A percentile compares a stretch with the other conserved stretches of the same genome.
Evolutionary conservation across 1,140 invertebrate species (phyloP).

Genomic region (Lutraria rhynchaena): DNA sequence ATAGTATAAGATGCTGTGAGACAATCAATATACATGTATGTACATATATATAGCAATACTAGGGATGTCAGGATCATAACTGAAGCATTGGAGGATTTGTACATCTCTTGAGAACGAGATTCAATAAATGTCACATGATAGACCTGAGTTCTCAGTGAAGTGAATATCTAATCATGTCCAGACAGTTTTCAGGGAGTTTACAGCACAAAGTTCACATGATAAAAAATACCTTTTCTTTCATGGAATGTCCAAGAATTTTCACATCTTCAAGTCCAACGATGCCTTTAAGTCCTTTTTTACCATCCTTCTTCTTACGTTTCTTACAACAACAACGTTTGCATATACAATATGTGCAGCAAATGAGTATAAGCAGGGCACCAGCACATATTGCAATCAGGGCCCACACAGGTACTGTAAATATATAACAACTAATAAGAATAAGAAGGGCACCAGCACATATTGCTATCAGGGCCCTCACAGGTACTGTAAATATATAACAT

Average conservation of each 20-base stretch:
- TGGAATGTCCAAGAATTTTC: slow-evolving; percentile 95
- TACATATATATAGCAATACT: too few species aligned
- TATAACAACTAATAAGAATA: slow-evolving; percentile 89
- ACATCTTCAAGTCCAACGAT: slow-evolving; percentile 97
- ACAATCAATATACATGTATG: too few species aligned
- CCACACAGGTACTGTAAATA: slow-evolving; percentile 80
- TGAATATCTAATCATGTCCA: background rate
- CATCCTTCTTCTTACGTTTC: slow-evolving; percentile 92
- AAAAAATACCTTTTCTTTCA: slow-evolving; percentile 94
- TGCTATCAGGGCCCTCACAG: slow-evolving; percentile 79
- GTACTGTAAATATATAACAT: slow-evolving; percentile 78
- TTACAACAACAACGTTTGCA: slow-evolving; percentile 97
- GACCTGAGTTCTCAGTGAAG: too few species aligned
- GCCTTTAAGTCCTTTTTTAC: slow-evolving; percentile 96
- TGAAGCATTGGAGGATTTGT: too few species aligned
- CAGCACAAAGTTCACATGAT: background rate
- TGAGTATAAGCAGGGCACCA: slow-evolving; percentile 86
- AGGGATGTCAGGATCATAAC: too few species aligned
- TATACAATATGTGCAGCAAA: slow-evolving; percentile 96
- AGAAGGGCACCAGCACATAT: slow-evolving; percentile 82
- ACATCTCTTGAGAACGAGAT: too few species aligned
- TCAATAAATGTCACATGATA: too few species aligned
- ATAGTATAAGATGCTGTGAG: too few species aligned
- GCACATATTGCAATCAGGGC: slow-evolving; percentile 79
- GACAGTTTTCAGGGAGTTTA: background rate